Conservation (phyloP, 2,113 vertebrate species). For the Enhydra lutris region DNA sequence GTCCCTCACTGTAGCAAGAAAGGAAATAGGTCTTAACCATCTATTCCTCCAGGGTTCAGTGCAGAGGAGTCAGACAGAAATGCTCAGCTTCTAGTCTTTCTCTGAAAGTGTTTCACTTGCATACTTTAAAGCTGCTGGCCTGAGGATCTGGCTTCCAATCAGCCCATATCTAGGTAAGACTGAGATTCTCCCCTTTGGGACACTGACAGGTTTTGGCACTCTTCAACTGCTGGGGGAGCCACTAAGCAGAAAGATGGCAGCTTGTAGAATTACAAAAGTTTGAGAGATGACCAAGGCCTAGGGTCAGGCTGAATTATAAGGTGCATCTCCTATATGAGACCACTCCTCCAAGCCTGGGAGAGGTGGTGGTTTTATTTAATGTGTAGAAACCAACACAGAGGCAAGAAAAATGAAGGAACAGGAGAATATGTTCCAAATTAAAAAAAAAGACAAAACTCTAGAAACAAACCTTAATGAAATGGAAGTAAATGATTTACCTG, state of each 20-base stretch:
- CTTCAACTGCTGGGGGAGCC: not conserved
- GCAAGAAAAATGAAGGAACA: not conserved
- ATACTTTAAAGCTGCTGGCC: not conserved
- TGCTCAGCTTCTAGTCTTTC: not conserved
- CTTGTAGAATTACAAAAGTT: not conserved
- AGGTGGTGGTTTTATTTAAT: not conserved
- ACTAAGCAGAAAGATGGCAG: not conserved
- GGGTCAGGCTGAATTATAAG: not conserved
- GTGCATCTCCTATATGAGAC: not conserved
- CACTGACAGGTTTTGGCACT: not conserved
- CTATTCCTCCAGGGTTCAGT: not conserved
- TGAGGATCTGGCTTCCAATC: not conserved
- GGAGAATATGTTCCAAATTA: not conserved
- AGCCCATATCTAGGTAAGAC: not conserved
- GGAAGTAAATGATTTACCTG: not conserved
- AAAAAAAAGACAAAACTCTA: not conserved
- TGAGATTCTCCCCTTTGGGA: not conserved
- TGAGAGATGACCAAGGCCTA: not conserved
- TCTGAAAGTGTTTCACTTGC: not conserved
- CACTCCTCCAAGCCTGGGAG: not conserved
- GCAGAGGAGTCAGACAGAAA: not conserved
- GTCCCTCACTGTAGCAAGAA: not conserved
- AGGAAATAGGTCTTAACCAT: not conserved
- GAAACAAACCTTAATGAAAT: not conserved
- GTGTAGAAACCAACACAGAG: not conserved